Evolutionary conservation across 2,888 invertebrate species (phyloP).

Genomic region (Dascillus cervinus): DNA sequence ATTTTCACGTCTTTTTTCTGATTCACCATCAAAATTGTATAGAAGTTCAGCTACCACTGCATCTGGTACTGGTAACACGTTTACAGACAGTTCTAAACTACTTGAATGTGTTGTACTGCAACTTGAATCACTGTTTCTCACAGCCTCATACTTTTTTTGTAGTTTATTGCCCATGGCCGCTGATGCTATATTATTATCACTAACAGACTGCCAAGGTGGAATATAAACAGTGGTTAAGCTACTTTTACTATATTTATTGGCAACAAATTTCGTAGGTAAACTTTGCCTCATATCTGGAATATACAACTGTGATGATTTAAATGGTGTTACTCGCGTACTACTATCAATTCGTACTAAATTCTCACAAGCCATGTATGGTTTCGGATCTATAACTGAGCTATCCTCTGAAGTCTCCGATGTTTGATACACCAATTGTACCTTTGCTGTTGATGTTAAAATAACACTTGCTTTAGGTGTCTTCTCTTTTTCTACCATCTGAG

Average conservation of each 20-base stretch:
- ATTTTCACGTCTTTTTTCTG: constrained; percentile 2
- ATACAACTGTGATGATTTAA: constrained; percentile 25
- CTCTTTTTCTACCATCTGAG: constrained; percentile 17
- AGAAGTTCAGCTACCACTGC: constrained; percentile 47
- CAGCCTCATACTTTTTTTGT: constrained; percentile 11
- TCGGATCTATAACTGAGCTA: constrained; percentile 50
- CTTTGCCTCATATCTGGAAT: constrained; percentile 50
- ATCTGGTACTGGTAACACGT: constrained; percentile 42
- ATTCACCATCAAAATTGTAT: constrained; percentile 39
- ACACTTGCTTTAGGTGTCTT: constrained; percentile 28
- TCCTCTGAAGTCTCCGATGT: constrained; percentile 52
- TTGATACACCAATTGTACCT: constrained; percentile 37
- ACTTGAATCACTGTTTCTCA: constrained; percentile 12
- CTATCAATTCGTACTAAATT: constrained; percentile 59
- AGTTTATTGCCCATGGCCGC: constrained; percentile 4
- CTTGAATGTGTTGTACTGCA: constrained; percentile 47
- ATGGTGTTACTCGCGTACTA: constrained; percentile 46
- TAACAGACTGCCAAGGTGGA: constrained; percentile 44
- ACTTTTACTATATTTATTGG: constrained; percentile 50
- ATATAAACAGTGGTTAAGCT: constrained; percentile 50
- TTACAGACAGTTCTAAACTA: constrained; percentile 48
- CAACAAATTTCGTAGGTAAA: constrained; percentile 57
- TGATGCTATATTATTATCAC: constrained; percentile 35
- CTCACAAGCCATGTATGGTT: constrained; percentile 57
- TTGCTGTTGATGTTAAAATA: constrained; percentile 45